Conservation (phyloP, 2,888 invertebrate species). For the Xestia sexstrigata region DNA sequence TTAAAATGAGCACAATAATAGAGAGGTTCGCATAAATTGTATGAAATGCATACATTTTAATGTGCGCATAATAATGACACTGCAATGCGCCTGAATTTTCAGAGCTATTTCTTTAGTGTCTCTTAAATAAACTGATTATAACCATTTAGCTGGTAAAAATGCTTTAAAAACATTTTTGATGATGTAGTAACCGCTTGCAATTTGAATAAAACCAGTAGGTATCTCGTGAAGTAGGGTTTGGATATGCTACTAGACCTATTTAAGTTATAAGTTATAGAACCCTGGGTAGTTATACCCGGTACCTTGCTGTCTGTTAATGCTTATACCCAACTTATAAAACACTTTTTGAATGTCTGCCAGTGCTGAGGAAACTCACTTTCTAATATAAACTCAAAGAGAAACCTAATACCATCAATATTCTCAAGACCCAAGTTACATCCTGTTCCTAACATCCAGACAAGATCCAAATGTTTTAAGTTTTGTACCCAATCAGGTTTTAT, state of each 20-base stretch:
- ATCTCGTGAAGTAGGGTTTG: neutral
- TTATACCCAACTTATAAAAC: neutral
- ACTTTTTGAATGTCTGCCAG: neutral
- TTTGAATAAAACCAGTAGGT: neutral
- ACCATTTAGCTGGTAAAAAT: neutral
- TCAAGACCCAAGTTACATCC: neutral
- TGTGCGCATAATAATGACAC: slow-evolving; percentile 54
- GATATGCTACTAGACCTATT: neutral
- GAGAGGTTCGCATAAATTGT: slow-evolving; percentile 54
- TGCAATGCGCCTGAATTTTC: slow-evolving; percentile 48
- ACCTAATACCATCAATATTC: slow-evolving; percentile 15
- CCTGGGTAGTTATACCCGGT: neutral
- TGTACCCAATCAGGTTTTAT: slow-evolving; percentile 38
- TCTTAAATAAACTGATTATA: neutral
- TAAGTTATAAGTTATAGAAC: neutral
- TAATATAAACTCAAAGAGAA: neutral
- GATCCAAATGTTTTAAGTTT: slow-evolving; percentile 27
- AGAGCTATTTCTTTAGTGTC: slow-evolving; percentile 13
- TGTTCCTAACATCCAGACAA: slow-evolving; percentile 10
- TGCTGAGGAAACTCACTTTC: neutral
- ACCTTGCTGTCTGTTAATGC: neutral
- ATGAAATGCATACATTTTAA: slow-evolving; percentile 58
- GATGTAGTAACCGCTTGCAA: neutral
- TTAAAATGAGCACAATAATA: slow-evolving; percentile 59
- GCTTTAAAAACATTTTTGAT: neutral